phyloP scores from a whole-genome alignment of 2,797 vertebrate genomes.

The Monodelphis domestica region DNA sequence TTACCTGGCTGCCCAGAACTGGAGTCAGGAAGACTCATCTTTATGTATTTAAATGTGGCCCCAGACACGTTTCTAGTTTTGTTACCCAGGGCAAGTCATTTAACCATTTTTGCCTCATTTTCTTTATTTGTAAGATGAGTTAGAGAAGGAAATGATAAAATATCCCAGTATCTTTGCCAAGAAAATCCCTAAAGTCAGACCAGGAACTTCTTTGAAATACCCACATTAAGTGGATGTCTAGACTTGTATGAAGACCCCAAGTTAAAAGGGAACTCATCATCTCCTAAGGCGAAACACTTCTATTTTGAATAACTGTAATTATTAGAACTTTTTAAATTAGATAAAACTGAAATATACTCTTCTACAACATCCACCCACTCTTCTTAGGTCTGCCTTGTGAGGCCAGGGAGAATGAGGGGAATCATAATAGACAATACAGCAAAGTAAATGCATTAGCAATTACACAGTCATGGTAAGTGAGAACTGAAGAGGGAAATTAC shows the following conservation, averaged over 20 bases:
- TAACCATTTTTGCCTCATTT: neutral
- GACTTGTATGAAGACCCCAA: neutral
- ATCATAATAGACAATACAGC: neutral
- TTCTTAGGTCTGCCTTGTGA: neutral
- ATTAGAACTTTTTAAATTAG: neutral
- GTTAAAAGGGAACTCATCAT: neutral
- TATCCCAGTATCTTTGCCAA: neutral
- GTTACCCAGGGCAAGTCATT: neutral
- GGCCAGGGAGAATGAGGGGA: neutral
- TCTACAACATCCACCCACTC: neutral
- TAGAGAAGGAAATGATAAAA: neutral
- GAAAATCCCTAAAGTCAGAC: too few species aligned
- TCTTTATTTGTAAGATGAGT: neutral
- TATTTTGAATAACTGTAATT: neutral
- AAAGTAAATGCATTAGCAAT: neutral
- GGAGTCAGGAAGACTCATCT: neutral
- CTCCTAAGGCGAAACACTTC: neutral
- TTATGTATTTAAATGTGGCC: neutral
- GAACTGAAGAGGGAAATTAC: neutral
- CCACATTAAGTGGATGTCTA: neutral
- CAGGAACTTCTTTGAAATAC: neutral
- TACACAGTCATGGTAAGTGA: neutral
- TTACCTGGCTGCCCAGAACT: neutral
- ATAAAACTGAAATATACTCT: neutral
- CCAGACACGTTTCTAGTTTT: neutral